These are phyloP conservation scores for Drosophila punjabiensis DNA, from an alignment of 1,140 invertebrate species.

Conservation along the genomic window DNA sequence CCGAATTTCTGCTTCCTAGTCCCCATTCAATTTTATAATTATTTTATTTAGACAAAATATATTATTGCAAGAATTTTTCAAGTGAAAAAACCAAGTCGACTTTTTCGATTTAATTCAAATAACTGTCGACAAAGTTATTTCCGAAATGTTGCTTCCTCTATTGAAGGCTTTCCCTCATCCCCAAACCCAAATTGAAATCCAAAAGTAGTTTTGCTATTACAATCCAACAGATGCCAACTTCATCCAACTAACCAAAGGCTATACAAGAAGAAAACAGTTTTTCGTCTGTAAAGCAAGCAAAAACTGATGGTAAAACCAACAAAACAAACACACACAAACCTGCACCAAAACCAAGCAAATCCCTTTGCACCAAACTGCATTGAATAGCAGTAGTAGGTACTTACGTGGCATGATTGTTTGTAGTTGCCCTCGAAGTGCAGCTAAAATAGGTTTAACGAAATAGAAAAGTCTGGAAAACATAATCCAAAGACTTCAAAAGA, in stretches of 20 bases:
- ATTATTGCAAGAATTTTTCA: neutral
- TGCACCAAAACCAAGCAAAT: neutral
- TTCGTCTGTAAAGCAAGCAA: neutral
- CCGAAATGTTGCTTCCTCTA: neutral
- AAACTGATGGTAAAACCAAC: constrained; percentile 22
- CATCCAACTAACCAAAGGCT: neutral
- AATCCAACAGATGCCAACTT: constrained; percentile 9
- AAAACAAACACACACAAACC: neutral
- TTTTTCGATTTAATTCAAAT: neutral
- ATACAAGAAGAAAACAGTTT: neutral
- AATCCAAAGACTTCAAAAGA: neutral
- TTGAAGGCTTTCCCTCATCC: neutral
- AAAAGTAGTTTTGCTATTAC: constrained; percentile 10
- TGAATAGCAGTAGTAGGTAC: neutral
- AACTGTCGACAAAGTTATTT: neutral
- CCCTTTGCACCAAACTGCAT: constrained; percentile 9
- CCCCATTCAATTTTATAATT: neutral
- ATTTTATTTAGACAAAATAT: neutral
- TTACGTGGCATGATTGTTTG: constrained; percentile 20
- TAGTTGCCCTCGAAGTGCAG: constrained; percentile 25
- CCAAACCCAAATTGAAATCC: neutral
- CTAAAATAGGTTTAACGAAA: constrained; percentile 29
- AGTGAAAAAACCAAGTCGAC: too few species aligned
- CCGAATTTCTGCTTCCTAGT: neutral
- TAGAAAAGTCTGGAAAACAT: neutral